Percentiles rank a stretch among this genome's conserved stretches.
These are phyloP conservation scores for Vanacampus margaritifer DNA, from an alignment of 2,113 vertebrate species.

Conservation along the genomic window DNA sequence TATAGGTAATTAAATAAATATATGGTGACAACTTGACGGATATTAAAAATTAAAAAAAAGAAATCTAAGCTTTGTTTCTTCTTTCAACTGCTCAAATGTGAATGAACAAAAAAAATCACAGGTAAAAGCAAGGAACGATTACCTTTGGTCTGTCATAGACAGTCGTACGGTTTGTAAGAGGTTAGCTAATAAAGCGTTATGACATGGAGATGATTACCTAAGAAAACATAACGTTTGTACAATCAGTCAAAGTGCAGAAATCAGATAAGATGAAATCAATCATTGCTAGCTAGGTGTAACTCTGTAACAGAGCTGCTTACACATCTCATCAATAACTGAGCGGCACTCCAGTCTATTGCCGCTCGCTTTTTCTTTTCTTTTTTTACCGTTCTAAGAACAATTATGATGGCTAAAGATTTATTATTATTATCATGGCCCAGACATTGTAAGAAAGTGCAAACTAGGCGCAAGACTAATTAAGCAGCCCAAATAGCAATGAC, in stretches of 20 bases:
- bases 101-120: too few species aligned
- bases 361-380: constrained; percentile 12
- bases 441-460: constrained; percentile 70
- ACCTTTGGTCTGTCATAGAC: too few species aligned
- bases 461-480: constrained; percentile 79
- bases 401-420: constrained; percentile 73
- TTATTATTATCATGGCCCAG: constrained; percentile 69
- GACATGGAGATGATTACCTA: neutral
- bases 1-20: too few species aligned
- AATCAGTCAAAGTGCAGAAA: constrained; percentile 39
- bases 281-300: constrained; percentile 28
- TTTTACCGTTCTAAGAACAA: constrained; percentile 65
- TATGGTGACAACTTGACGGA: too few species aligned
- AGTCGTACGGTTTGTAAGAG: neutral
- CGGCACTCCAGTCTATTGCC: constrained; percentile 65
- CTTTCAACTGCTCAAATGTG: too few species aligned
- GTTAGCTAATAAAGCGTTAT: neutral
- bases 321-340: constrained; percentile 70
- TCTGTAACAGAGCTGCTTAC: constrained; percentile 63
- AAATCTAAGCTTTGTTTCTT: too few species aligned
- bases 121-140: too few species aligned
- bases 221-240: neutral
- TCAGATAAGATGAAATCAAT: constrained; percentile 23
- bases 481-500: constrained; percentile 71
- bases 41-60: too few species aligned